These are phyloP conservation scores for Malacoraja senta DNA, from an alignment of 2,797 vertebrate genomes.

Conservation along the genomic window DNA sequence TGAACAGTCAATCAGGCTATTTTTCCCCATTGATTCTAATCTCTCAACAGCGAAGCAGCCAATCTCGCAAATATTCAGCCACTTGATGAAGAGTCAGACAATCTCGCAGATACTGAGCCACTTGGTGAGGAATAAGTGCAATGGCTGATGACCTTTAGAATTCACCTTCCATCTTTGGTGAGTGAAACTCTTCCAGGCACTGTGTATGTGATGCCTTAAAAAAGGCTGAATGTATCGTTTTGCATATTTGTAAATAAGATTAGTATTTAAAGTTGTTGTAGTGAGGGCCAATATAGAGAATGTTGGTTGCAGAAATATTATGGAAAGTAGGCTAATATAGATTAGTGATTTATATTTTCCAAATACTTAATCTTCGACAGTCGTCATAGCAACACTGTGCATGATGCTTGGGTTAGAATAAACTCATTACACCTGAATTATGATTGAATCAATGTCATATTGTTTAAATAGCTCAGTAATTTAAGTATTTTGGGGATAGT, in stretches of 20 bases:
- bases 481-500: not conserved
- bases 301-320: too few species aligned
- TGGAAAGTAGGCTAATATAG: too few species aligned
- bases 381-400: too few species aligned
- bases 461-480: not conserved
- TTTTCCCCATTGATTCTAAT: slow-evolving; percentile 40
- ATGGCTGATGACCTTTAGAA: slow-evolving; percentile 58
- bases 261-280: too few species aligned
- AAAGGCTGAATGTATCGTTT: too few species aligned
- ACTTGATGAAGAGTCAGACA: slow-evolving; percentile 45
- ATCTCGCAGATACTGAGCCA: slow-evolving; percentile 65
- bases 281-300: too few species aligned
- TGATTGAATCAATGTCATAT: not conserved
- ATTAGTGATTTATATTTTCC: too few species aligned
- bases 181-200: slow-evolving; percentile 35
- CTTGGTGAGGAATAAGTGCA: slow-evolving; percentile 70
- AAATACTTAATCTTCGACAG: too few species aligned
- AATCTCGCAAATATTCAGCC: too few species aligned
- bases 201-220: not conserved
- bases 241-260: too few species aligned
- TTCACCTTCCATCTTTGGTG: slow-evolving; percentile 70
- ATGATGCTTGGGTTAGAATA: too few species aligned
- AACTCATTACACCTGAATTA: too few species aligned
- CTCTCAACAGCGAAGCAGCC: slow-evolving; percentile 53
- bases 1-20: not conserved